phyloP scores from a whole-genome alignment of 53 echinoderm and acorn worm genomes.

The Hippasteria phrygiana region DNA sequence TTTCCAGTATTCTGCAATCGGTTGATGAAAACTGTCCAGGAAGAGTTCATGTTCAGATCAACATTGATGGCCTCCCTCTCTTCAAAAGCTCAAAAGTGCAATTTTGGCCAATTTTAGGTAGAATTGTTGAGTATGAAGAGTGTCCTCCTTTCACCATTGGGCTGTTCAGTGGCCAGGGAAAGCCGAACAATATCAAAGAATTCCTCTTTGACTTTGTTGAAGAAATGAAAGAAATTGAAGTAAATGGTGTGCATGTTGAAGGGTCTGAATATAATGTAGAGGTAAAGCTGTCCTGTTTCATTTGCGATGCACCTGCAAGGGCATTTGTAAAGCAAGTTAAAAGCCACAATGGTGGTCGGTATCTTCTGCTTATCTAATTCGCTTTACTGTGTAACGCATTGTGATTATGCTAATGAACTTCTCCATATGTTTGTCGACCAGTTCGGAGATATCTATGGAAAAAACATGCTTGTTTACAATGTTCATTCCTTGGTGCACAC shows the following conservation, averaged over 20 bases:
- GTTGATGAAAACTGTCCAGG: background rate
- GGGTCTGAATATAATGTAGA: background rate
- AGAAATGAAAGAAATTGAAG: conserved; percentile 65
- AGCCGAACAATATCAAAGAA: conserved; percentile 26
- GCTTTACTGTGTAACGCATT: conserved; percentile 6
- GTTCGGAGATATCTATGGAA: conserved; percentile 60
- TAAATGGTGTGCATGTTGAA: conserved; percentile 15
- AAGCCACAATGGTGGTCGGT: conserved; percentile 48
- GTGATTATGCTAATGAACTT: conserved; percentile 55
- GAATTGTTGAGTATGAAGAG: conserved; percentile 21
- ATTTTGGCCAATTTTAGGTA: conserved; percentile 69
- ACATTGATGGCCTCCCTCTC: conserved; percentile 72
- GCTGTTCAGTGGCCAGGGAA: conserved; percentile 37
- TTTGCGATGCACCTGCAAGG: conserved; percentile 77
- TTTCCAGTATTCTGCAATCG: background rate
- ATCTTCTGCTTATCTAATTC: conserved; percentile 45
- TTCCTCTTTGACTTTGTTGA: conserved; percentile 59
- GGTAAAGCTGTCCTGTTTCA: background rate
- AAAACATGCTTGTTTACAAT: conserved; percentile 66
- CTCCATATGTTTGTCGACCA: conserved; percentile 62
- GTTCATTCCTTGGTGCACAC: conserved; percentile 67
- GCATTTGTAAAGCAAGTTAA: conserved; percentile 66
- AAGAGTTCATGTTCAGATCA: conserved; percentile 47
- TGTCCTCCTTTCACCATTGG: conserved; percentile 60
- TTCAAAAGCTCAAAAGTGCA: conserved; percentile 57